Evolutionary conservation across 2,113 vertebrate genomes (phyloP).

Genomic region (Nansenia antarctica): DNA sequence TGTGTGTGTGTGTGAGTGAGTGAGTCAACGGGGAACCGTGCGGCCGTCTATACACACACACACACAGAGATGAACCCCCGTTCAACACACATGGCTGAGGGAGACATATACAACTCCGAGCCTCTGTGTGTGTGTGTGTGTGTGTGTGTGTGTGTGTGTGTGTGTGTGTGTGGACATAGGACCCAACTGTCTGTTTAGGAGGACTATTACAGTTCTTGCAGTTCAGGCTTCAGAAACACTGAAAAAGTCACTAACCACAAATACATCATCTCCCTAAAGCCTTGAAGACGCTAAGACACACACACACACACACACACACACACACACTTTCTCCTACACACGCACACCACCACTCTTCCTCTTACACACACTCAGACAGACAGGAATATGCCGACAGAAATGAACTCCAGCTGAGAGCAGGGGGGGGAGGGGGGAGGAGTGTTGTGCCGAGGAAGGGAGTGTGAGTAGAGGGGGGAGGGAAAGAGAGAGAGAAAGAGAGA

Average conservation of each 20-base stretch:
- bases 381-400: conserved; percentile 51
- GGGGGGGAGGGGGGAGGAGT: conserved; percentile 47
- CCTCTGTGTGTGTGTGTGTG: conserved; percentile 11
- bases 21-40: conserved; percentile 37
- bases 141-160: conserved; percentile 16
- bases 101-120: conserved; percentile 22
- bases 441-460: conserved; percentile 60
- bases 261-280: conserved; percentile 50
- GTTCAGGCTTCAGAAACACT: conserved; percentile 49
- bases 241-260: conserved; percentile 53
- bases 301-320: neutral
- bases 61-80: conserved; percentile 9
- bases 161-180: conserved; percentile 8
- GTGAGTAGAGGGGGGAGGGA: conserved; percentile 32
- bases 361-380: conserved; percentile 12
- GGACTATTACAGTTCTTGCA: conserved; percentile 51
- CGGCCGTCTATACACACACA: conserved; percentile 45
- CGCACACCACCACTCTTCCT: neutral
- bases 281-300: conserved; percentile 31
- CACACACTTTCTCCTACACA: conserved; percentile 16
- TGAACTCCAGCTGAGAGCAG: conserved; percentile 62
- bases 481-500: too few species aligned
- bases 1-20: too few species aligned
- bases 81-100: conserved; percentile 9
- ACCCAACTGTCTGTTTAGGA: too few species aligned